Conservation (phyloP, 2,797 vertebrate species). For the Acestrorhynchus altus region DNA sequence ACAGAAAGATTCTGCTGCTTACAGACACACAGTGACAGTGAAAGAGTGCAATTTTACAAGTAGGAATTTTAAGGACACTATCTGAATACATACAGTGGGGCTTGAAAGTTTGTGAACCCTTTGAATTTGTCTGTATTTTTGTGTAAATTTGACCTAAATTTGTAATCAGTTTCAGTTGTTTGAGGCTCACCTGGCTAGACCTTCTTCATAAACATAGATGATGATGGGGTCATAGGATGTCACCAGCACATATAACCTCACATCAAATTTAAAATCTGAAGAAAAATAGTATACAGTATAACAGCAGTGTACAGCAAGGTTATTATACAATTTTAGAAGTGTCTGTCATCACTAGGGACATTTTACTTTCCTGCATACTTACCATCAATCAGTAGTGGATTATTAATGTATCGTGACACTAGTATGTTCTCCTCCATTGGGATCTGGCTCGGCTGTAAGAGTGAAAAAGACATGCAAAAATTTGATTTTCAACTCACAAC, state of each 20-base stretch:
- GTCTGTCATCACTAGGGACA: background rate
- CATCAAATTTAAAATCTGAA: slow-evolving; percentile 95
- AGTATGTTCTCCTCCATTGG: slow-evolving; percentile 93
- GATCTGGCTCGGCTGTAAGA: slow-evolving; percentile 90
- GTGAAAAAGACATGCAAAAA: slow-evolving; percentile 40
- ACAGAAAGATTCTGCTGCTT: background rate
- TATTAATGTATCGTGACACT: slow-evolving; percentile 94
- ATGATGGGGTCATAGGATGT: slow-evolving; percentile 94
- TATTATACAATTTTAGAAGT: background rate
- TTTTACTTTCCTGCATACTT: slow-evolving; percentile 62
- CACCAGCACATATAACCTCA: slow-evolving; percentile 94
- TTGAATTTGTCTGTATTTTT: too few relatives aligned
- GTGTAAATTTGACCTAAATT: too few relatives aligned
- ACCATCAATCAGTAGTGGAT: slow-evolving; percentile 96
- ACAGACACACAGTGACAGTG: background rate
- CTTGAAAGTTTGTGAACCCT: too few relatives aligned
- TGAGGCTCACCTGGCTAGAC: slow-evolving; percentile 88
- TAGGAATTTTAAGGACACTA: background rate
- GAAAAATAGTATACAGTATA: slow-evolving; percentile 50
- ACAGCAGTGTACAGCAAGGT: too few relatives aligned
- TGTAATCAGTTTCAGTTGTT: too few relatives aligned
- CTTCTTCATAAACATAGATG: slow-evolving; percentile 96
- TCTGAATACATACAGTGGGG: background rate
- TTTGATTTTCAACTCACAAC: background rate
- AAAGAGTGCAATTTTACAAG: background rate